Conservation (phyloP, 2,888 invertebrate species). For the Hirtodrosophila cameraria region DNA sequence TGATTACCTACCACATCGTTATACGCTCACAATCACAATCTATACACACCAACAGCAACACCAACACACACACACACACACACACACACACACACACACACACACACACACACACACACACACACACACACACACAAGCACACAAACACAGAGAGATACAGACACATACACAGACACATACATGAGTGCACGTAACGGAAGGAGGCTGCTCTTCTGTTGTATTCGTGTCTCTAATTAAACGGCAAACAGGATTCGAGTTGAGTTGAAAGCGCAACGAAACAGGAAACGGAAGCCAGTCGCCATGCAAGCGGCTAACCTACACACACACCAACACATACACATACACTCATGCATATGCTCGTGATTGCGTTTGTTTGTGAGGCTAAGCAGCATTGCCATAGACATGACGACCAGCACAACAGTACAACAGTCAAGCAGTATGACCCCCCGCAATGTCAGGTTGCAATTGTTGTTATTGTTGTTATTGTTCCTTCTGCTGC, state of each 20-base stretch:
- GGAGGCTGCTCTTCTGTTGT: constrained; percentile 64
- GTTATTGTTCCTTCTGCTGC: constrained; percentile 13
- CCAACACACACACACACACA: too few relatives aligned
- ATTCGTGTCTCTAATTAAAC: constrained; percentile 79
- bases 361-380: constrained; percentile 67
- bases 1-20: constrained; percentile 83
- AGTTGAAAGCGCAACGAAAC: constrained; percentile 80
- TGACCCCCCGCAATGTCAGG: constrained; percentile 42
- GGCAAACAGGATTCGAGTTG: constrained; percentile 79
- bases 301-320: constrained; percentile 58
- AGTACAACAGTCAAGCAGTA: constrained; percentile 27
- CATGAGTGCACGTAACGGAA: constrained; percentile 65
- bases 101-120: constrained; percentile 20
- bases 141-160: constrained; percentile 10
- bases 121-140: constrained; percentile 9
- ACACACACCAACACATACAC: constrained; percentile 17
- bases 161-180: constrained; percentile 27
- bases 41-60: constrained; percentile 36
- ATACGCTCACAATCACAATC: constrained; percentile 72
- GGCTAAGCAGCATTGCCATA: constrained; percentile 68
- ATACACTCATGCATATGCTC: constrained; percentile 16
- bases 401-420: constrained; percentile 49
- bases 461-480: background rate
- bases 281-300: constrained; percentile 79
- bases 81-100: too few relatives aligned